Base-by-base conservation (phyloP, 2,113 vertebrate genomes). In the Thamnaconus septentrionalis region DNA sequence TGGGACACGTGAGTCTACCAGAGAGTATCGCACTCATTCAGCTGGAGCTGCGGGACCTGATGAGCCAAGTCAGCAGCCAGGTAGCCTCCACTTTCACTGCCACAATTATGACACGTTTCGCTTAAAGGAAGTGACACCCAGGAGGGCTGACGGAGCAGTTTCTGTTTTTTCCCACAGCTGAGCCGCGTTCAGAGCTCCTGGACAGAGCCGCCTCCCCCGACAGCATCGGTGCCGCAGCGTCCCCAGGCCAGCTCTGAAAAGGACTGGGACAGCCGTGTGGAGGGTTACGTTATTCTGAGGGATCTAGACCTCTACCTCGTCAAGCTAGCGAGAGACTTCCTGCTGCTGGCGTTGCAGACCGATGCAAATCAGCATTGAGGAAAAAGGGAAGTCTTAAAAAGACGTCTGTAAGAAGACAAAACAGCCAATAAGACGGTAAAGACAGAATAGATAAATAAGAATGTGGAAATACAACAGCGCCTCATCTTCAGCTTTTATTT, bases 201-300 rank as follows among this genome's bases (percentile, higher is more conserved):
- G 64, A 57, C 5, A 3, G 76, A 42, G 11, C 66, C 78, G 4
- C 50, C 61, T 7, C 18, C 64, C 41, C 8, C 48, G n/a, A 3
- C 41, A 0, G 5, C 1, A 3, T 49, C 18, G 42, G 52, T 8
- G 7, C 7, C 57, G 5, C 0, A 11, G 11, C 68, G 11, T 53
- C 50, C 7, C 8, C 53, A 55, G 1, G 41, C 10, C 41, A 40
- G 12, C 18, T 41, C 66, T 8, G 66, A 61, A 54, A 81, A 70
- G 0, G 48, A 52, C 1, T 93, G 92, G 92, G 57, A 75, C 48
- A 83, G 72, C 4, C 71, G 72, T 8, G 73, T 91, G 60, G 85
- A 89, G 54, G 91, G 90, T 10, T 93, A 92, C 72, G 59, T 93
- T 61, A 81, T 92, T 55, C 87, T 93, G 42, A 84, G 91, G 54